Evolutionary conservation across 2,888 invertebrate genomes (phyloP).

Genomic region (Tetranychus piercei): DNA sequence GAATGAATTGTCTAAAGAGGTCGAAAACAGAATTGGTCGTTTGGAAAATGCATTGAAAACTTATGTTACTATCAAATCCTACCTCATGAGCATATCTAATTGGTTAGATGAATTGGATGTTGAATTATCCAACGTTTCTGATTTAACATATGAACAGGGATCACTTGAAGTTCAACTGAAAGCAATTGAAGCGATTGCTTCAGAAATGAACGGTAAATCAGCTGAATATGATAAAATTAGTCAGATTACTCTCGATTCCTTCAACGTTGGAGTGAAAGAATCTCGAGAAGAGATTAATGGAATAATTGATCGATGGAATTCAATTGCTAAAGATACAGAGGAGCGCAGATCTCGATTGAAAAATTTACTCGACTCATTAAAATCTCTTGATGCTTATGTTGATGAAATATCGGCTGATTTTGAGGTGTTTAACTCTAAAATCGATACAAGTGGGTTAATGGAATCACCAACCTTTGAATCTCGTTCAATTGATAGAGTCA

Average conservation of each 20-base stretch:
- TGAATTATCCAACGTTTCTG: background rate
- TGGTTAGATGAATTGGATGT: slow-evolving; percentile 6
- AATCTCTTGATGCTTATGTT: background rate
- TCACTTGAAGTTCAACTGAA: background rate
- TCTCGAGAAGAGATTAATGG: background rate
- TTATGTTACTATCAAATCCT: background rate
- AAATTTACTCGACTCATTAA: background rate
- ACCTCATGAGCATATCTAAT: background rate
- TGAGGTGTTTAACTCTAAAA: background rate
- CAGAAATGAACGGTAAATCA: background rate
- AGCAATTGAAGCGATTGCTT: background rate
- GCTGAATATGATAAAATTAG: background rate
- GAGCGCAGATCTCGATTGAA: background rate
- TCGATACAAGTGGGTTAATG: background rate
- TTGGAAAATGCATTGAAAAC: background rate
- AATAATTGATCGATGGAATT: background rate
- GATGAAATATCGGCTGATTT: background rate
- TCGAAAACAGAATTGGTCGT: background rate
- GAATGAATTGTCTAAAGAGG: background rate
- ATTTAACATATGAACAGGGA: background rate
- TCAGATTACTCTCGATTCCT: background rate
- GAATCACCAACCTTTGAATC: background rate
- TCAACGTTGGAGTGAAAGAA: slow-evolving; percentile 6
- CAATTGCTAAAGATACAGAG: background rate
- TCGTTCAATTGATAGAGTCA: background rate